Conservation (phyloP, 2,888 invertebrate species). For the Cerceris rybyensis region DNA sequence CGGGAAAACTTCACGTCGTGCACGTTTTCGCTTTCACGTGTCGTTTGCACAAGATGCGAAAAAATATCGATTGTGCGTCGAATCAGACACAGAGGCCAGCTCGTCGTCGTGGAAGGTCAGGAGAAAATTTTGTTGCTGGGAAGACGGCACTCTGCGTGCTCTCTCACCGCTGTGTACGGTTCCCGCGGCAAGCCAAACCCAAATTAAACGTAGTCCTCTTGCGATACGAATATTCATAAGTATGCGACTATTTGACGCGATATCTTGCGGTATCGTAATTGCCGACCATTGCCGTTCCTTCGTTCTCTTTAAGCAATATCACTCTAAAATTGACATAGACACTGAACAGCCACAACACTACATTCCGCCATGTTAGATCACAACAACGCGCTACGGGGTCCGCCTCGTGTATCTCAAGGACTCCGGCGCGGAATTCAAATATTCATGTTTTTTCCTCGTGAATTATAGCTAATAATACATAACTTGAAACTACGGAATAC, state of each 20-base stretch:
- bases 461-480: not conserved
- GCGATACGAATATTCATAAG: slow-evolving; percentile 40
- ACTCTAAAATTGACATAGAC: slow-evolving; percentile 83
- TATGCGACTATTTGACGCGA: slow-evolving; percentile 54
- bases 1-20: slow-evolving; percentile 67
- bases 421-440: slow-evolving; percentile 72
- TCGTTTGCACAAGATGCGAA: slow-evolving; percentile 18
- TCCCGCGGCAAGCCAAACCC: slow-evolving; percentile 61
- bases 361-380: slow-evolving; percentile 87
- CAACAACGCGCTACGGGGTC: slow-evolving; percentile 87
- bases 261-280: slow-evolving; percentile 46
- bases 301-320: slow-evolving; percentile 67
- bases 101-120: slow-evolving; percentile 33
- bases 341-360: slow-evolving; percentile 85
- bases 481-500: not conserved
- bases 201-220: slow-evolving; percentile 39
- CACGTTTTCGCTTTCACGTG: slow-evolving; percentile 59
- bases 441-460: not conserved
- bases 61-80: slow-evolving; percentile 12
- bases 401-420: slow-evolving; percentile 82
- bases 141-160: slow-evolving; percentile 62
- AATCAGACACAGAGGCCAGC: slow-evolving; percentile 9
- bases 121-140: slow-evolving; percentile 48
- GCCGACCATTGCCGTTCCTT: slow-evolving; percentile 63
- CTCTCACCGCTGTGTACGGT: slow-evolving; percentile 64